These are phyloP conservation scores for Microplitis mediator DNA, from an alignment of 1,140 invertebrate species.

Conservation along the genomic window DNA sequence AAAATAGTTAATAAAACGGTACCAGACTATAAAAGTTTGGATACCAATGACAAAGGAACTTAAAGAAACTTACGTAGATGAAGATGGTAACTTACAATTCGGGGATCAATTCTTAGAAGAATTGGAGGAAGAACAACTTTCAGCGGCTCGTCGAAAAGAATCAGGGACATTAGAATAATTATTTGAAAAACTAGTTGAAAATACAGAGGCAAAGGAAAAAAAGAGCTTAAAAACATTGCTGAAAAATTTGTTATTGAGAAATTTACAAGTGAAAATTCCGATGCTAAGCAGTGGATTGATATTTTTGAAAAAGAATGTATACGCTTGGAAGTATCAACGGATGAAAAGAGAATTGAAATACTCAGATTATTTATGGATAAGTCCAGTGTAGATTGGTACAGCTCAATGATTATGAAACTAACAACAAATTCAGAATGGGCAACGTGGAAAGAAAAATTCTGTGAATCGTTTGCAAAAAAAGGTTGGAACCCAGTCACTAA, in stretches of 20 bases:
- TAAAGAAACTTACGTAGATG: slow-evolving; percentile 10
- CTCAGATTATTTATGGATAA: slow-evolving; percentile 27
- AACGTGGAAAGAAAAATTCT: slow-evolving; percentile 31
- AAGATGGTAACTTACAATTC: slow-evolving; percentile 31
- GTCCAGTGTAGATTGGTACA: slow-evolving; percentile 24
- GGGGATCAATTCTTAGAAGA: slow-evolving; percentile 27
- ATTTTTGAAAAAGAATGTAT: slow-evolving; percentile 28
- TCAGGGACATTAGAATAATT: background rate
- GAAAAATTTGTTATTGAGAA: slow-evolving; percentile 32
- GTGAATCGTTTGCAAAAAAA: slow-evolving; percentile 30
- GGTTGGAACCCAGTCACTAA: slow-evolving; percentile 27
- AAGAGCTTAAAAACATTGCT: slow-evolving; percentile 19
- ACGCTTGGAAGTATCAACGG: slow-evolving; percentile 15
- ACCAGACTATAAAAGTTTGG: slow-evolving; percentile 28
- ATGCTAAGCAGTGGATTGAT: slow-evolving; percentile 30
- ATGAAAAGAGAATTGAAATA: slow-evolving; percentile 21
- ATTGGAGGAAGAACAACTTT: background rate
- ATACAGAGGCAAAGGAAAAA: slow-evolving; percentile 1
- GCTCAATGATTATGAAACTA: slow-evolving; percentile 26
- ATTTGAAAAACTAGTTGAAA: slow-evolving; percentile 26
- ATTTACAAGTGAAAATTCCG: slow-evolving; percentile 26
- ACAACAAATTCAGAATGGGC: slow-evolving; percentile 31
- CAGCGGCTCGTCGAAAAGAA: background rate
- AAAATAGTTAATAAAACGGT: slow-evolving; percentile 28
- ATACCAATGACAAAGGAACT: slow-evolving; percentile 21